Percentiles rank a stretch among this genome's conserved stretches.
Evolutionary conservation across 1,140 invertebrate species (phyloP).

Genomic region (Panagrolaimus sp.): DNA sequence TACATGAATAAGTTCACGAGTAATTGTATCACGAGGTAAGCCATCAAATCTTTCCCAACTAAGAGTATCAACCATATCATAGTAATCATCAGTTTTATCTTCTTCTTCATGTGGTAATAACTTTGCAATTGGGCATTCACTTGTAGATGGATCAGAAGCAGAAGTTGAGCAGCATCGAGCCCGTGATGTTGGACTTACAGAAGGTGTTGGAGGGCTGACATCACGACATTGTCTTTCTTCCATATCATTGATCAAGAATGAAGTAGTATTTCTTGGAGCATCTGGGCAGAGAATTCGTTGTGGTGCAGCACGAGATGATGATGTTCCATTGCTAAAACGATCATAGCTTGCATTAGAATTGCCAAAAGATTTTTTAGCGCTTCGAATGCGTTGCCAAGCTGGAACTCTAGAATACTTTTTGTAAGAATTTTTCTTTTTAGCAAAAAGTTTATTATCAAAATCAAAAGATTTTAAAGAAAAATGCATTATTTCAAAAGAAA

Average conservation of each 20-base stretch:
- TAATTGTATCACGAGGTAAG: not conserved
- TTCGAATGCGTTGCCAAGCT: too few relatives aligned
- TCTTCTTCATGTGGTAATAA: not conserved
- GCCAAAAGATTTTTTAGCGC: too few relatives aligned
- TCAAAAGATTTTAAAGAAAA: too few relatives aligned
- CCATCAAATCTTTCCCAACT: not conserved
- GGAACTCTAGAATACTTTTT: too few relatives aligned
- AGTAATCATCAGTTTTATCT: not conserved
- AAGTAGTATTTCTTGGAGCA: not conserved
- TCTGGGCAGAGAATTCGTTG: not conserved
- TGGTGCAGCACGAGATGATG: not conserved
- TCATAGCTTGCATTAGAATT: not conserved
- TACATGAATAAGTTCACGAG: not conserved
- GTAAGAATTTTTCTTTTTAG: too few relatives aligned
- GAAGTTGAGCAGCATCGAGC: not conserved
- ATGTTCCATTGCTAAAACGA: not conserved
- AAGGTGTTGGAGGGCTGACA: not conserved
- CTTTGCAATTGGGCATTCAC: not conserved
- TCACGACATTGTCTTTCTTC: not conserved
- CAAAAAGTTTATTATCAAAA: too few relatives aligned
- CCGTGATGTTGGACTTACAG: not conserved
- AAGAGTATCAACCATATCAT: not conserved
- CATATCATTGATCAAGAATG: conserved; percentile 5
- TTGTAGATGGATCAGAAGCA: not conserved
- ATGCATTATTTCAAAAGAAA: too few relatives aligned